Percentiles rank a stretch among this genome's conserved stretches.
These are phyloP conservation scores for Scomber scombrus DNA, from an alignment of 2,113 vertebrate genomes.

Conservation along the genomic window DNA sequence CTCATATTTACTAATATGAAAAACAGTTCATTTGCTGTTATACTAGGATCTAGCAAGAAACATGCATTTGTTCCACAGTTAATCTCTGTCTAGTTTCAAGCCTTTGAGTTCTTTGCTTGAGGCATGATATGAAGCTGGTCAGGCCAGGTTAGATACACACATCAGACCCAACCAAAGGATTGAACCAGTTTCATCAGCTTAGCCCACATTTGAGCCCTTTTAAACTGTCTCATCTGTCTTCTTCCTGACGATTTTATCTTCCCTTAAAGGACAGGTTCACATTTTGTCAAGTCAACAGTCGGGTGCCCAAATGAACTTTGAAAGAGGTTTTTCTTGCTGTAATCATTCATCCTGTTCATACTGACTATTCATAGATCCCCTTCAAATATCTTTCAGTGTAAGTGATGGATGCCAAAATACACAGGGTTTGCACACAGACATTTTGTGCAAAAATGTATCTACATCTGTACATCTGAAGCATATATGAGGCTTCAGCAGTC, in stretches of 20 bases:
- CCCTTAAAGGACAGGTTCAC: neutral
- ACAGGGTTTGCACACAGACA: no score
- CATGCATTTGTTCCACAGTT: neutral
- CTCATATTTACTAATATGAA: conserved; percentile 8
- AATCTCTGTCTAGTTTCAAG: neutral
- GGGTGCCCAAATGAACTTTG: no score
- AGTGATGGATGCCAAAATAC: no score
- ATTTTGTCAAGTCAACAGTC: no score
- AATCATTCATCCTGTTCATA: no score
- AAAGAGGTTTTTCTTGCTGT: no score
- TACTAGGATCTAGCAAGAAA: neutral
- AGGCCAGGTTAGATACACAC: conserved; percentile 11
- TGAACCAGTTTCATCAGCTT: conserved; percentile 33
- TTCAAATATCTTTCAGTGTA: no score
- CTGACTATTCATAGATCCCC: no score
- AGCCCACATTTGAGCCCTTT: neutral
- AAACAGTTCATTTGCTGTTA: neutral
- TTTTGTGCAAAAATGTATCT: no score
- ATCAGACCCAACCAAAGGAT: conserved; percentile 12
- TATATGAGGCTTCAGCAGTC: no score
- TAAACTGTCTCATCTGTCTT: conserved; percentile 10
- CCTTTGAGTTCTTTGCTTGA: conserved; percentile 11
- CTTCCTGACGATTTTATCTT: conserved; percentile 16
- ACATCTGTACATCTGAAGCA: no score
- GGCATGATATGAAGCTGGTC: neutral